Conservation (phyloP, 2,888 invertebrate species). For the Orchesella flavescens region DNA sequence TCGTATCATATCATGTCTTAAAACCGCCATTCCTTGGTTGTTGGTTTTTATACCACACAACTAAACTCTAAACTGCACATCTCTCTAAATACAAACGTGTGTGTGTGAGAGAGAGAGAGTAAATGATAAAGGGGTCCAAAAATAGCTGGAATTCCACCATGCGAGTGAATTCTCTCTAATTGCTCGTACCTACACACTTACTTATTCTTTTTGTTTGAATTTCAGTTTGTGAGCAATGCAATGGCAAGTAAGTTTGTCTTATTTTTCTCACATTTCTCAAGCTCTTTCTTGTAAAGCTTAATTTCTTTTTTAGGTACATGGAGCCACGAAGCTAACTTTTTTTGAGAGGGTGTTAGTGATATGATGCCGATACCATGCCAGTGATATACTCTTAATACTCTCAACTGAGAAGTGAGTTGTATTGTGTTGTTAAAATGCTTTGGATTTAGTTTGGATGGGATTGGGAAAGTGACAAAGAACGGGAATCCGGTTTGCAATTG, state of each 20-base stretch:
- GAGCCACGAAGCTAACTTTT: neutral
- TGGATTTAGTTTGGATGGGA: neutral
- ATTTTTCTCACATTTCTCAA: conserved; percentile 19
- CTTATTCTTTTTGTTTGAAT: conserved; percentile 36
- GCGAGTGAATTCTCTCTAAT: conserved; percentile 69
- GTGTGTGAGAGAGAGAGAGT: neutral
- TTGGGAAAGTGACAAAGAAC: conserved; percentile 34
- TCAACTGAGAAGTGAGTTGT: neutral
- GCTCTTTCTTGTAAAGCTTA: neutral
- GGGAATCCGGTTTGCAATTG: conserved; percentile 38
- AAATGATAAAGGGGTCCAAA: conserved; percentile 69
- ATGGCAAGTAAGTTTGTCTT: conserved; percentile 8
- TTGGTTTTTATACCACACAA: neutral
- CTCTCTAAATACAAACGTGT: neutral
- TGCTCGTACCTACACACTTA: conserved; percentile 53
- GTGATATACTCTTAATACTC: neutral
- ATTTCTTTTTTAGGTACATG: conserved; percentile 1
- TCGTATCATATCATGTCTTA: neutral
- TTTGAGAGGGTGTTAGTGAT: neutral
- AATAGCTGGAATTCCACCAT: conserved; percentile 70
- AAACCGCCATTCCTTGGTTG: conserved; percentile 13
- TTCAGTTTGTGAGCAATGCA: too few species aligned
- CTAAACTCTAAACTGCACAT: neutral
- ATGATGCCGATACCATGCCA: neutral
- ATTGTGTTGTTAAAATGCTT: neutral